These are phyloP conservation scores for Hyles vespertilio DNA, from an alignment of 1,140 invertebrate species.

Conservation along the genomic window DNA sequence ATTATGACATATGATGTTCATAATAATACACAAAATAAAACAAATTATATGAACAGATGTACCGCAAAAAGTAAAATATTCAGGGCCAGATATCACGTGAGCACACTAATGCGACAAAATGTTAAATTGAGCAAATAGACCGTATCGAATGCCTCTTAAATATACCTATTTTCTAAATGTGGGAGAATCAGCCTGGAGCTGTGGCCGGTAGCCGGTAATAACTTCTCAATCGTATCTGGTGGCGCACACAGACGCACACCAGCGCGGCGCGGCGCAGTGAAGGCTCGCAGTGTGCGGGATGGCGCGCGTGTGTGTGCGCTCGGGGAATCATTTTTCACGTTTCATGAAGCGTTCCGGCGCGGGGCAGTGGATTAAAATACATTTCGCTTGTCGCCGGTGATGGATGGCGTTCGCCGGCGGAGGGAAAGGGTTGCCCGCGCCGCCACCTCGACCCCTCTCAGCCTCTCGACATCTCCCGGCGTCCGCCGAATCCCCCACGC, in stretches of 20 bases:
- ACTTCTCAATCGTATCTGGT: constrained; percentile 25
- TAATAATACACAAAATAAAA: too few relatives aligned
- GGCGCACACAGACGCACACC: background rate
- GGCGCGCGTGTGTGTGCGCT: constrained; percentile 31
- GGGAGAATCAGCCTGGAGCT: constrained; percentile 2
- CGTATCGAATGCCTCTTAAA: constrained; percentile 5
- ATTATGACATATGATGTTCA: too few relatives aligned
- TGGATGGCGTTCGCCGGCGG: constrained; percentile 46
- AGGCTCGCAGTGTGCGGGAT: constrained; percentile 5
- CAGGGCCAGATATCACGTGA: too few relatives aligned
- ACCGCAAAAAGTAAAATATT: too few relatives aligned
- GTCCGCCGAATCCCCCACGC: too few relatives aligned
- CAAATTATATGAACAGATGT: too few relatives aligned
- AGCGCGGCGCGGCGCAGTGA: background rate
- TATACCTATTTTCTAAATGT: background rate
- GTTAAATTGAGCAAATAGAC: constrained; percentile 7
- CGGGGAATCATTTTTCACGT: constrained; percentile 69
- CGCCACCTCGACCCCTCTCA: constrained; percentile 8
- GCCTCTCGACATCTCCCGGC: constrained; percentile 1
- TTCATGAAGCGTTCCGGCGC: constrained; percentile 64
- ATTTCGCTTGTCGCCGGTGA: constrained; percentile 64
- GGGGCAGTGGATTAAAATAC: constrained; percentile 72
- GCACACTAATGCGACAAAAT: background rate
- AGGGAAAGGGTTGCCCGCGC: constrained; percentile 54
- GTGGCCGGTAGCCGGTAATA: constrained; percentile 4